A percentile compares a stretch with the other conserved stretches of the same genome.
phyloP scores from a whole-genome alignment of 2,113 vertebrate species.

The Cochlearius cochlearius region DNA sequence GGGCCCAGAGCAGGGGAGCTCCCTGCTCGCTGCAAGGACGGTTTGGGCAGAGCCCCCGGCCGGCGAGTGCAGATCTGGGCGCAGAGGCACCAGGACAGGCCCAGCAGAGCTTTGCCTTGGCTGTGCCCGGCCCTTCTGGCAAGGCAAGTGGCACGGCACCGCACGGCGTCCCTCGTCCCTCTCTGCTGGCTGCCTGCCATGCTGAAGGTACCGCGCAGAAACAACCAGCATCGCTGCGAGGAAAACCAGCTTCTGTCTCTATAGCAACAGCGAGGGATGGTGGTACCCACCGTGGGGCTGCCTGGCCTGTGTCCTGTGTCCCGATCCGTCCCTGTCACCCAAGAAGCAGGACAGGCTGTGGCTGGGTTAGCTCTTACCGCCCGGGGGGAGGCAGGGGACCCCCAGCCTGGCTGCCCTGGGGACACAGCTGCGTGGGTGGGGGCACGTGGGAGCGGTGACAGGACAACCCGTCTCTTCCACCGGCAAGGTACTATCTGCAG shows the following conservation, averaged over 20 bases:
- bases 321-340: neutral
- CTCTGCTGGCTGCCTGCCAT: neutral
- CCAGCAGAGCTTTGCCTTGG: neutral
- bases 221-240: neutral
- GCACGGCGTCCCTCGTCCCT: neutral
- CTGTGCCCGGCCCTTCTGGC: neutral
- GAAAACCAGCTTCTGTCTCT: conserved; percentile 7
- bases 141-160: fast-evolving
- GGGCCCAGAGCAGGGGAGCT: neutral
- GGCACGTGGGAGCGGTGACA: neutral
- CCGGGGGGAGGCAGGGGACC: neutral
- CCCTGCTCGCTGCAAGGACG: fast-evolving
- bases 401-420: fast-evolving
- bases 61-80: neutral
- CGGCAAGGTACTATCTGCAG: neutral
- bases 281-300: neutral
- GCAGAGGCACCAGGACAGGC: neutral
- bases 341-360: neutral
- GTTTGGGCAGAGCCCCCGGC: neutral
- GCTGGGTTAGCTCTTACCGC: neutral
- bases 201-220: neutral
- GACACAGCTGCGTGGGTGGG: fast-evolving
- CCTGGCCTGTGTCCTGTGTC: neutral
- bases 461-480: neutral
- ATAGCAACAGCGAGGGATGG: conserved; percentile 29